Evolutionary conservation across 2,888 invertebrate genomes (phyloP), one percentile per base, ranked within the genome.

Genomic region (Ceramica pisi): DNA sequence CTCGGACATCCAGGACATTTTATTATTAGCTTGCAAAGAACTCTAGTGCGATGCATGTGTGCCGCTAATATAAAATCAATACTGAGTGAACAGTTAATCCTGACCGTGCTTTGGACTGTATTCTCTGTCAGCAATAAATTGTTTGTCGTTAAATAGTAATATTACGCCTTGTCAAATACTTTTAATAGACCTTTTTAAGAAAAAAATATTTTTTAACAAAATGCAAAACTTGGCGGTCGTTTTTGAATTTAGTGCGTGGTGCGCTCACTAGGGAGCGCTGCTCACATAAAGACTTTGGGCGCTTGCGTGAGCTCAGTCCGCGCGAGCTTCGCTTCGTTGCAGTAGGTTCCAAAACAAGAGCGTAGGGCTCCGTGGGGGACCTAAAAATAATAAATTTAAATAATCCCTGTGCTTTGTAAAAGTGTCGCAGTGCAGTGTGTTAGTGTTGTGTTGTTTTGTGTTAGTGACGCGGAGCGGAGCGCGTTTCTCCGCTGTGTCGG

Each of bases 1-100:
- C 86, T 88, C 82, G 72, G 67, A 85, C 84, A 79, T 85, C 74
- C 82, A 79, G 74, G 74, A 84, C 75, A 83, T 85, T 85, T 86
- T 82, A 83, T 80, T 84, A 70, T 71, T 85, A 67, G 71, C 74
- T 72, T 67, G 75, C 60, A 73, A 84, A 78, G 85, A 89, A 88
- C 86, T 86, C 80, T 75, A 78, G 78, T 61, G 67, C 68, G 63
- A 78, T 75, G 68, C 78, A 81, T 80, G 80, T 86, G 88, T 84
- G 75, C 78, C 70, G 73, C 80, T 92, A 91, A 92, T 91, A 90
- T 89, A 94, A 94, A 95, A 95, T 95, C 94, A 93, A 95, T 95
- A 93, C 88, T 87, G 65, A 64, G 55, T 62, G 69, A 78, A 75
- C 67, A 82, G 70, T 73, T 80, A 85, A 83, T 84, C 73, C 26